Base-by-base conservation (phyloP, 2,888 invertebrate genomes). In the Euzetes globulus region DNA sequence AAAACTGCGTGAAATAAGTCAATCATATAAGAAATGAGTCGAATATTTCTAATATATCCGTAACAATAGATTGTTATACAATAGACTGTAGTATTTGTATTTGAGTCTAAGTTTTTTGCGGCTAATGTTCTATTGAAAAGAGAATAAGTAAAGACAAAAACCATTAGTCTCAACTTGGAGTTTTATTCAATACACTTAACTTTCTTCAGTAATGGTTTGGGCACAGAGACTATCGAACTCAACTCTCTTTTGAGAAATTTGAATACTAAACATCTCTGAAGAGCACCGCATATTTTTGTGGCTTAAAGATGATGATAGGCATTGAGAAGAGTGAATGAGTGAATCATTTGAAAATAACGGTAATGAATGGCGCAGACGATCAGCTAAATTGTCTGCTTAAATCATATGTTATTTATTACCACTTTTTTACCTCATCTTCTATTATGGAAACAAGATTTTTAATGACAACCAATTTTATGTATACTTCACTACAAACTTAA, bases 1-100 rank as follows among this genome's bases (percentile, higher is more conserved):
- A 50, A 50, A 50, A 50, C 50, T 50, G 50, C 50, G 50, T 50
- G 50, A 50, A 50, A 50, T 50, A n/a, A 50, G 50, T 50, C 50
- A 50, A 50, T 50, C 50, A 50, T n/a, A n/a, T 19, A 50, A 50
- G 50, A 50, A 50, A 19, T 19, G 9, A n/a, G 19, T n/a, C n/a
- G 50, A 50, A 50, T 50, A 50, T 50, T 50, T 50, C 19, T 50
- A 41, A 41, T 41, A 41, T 41, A 41, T 41, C 41, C 41, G 41
- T 9, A n/a, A 41, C 41, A 41, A 41, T 41, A 41, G 41, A 41
- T 41, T 41, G 41, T 9, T 41, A 41, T 41, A 41, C 41, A 41
- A 41, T 41, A 41, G 41, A 13, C 41, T 41, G 41, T 33, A 33
- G 41, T 41, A 41, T 41, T 41, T 41, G 41, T 41, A 41, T 13